Percentiles rank a stretch among this genome's conserved stretches.
These are phyloP conservation scores for Leptinotarsa haldemani DNA, from an alignment of 2,888 invertebrate species.

Conservation along the genomic window DNA sequence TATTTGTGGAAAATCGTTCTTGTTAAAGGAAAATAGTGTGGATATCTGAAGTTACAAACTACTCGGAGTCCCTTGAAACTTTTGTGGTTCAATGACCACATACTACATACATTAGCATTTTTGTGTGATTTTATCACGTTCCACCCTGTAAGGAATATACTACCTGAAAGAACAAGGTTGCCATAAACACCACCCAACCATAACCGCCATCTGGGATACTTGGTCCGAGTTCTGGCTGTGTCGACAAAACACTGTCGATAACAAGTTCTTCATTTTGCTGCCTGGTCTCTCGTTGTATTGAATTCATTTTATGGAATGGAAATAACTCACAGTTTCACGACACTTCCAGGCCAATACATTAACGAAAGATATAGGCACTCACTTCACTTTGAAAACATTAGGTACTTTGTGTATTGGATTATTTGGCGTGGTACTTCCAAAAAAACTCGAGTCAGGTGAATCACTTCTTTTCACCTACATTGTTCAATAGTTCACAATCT, in stretches of 20 bases:
- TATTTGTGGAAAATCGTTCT: too few relatives aligned
- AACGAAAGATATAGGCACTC: neutral
- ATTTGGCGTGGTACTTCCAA: neutral
- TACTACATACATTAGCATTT: too few relatives aligned
- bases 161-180: slow-evolving; percentile 72
- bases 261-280: slow-evolving; percentile 46
- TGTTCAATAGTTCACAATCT: slow-evolving; percentile 28
- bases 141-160: slow-evolving; percentile 13
- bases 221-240: slow-evolving; percentile 76
- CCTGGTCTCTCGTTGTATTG: slow-evolving; percentile 19
- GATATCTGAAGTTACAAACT: neutral
- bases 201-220: slow-evolving; percentile 76
- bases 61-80: neutral
- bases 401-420: neutral
- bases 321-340: slow-evolving; percentile 18
- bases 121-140: neutral
- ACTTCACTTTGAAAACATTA: neutral
- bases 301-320: slow-evolving; percentile 29
- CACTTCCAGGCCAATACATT: slow-evolving; percentile 25
- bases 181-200: slow-evolving; percentile 74
- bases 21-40: too few relatives aligned
- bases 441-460: slow-evolving; percentile 31
- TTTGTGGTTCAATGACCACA: neutral
- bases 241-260: slow-evolving; percentile 72
- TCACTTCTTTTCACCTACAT: slow-evolving; percentile 34